A percentile compares a stretch with the other conserved stretches of the same genome.
These are phyloP conservation scores for Desmodus rotundus DNA, from an alignment of 2,113 vertebrate species.

Conservation along the genomic window DNA sequence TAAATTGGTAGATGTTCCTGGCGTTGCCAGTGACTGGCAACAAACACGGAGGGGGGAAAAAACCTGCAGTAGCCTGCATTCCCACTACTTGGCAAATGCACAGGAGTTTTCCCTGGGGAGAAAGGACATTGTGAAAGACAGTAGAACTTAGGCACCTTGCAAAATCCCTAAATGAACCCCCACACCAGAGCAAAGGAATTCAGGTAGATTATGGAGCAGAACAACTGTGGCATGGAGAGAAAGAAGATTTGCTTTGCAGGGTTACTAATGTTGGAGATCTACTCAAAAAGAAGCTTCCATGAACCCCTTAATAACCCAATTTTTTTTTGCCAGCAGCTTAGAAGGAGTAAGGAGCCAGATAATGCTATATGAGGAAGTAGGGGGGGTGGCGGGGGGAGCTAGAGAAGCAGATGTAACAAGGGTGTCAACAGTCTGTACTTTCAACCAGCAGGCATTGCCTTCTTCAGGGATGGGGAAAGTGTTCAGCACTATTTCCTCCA, in stretches of 20 bases:
- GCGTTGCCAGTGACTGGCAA: neutral
- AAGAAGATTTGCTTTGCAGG: neutral
- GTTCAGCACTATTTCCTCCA: neutral
- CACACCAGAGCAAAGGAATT: neutral
- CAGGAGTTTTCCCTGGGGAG: neutral
- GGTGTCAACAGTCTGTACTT: neutral
- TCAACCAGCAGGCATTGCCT: neutral
- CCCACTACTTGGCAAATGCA: neutral
- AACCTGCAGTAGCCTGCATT: neutral
- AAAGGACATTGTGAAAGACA: neutral
- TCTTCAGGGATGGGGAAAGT: neutral
- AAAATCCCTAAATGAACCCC: neutral
- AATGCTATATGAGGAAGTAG: neutral
- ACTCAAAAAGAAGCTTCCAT: neutral
- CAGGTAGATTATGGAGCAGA: neutral
- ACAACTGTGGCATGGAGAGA: neutral
- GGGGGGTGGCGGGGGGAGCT: neutral
- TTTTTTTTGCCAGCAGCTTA: neutral
- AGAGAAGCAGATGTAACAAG: neutral
- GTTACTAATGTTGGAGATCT: neutral
- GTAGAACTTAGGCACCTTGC: neutral
- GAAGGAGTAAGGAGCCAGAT: neutral
- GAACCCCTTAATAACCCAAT: neutral
- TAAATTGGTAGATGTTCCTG: neutral
- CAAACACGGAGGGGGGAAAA: neutral